Percentiles rank a stretch among this genome's conserved stretches.
Conservation (phyloP, 2,888 invertebrate genomes). For the Theretra japonica region DNA sequence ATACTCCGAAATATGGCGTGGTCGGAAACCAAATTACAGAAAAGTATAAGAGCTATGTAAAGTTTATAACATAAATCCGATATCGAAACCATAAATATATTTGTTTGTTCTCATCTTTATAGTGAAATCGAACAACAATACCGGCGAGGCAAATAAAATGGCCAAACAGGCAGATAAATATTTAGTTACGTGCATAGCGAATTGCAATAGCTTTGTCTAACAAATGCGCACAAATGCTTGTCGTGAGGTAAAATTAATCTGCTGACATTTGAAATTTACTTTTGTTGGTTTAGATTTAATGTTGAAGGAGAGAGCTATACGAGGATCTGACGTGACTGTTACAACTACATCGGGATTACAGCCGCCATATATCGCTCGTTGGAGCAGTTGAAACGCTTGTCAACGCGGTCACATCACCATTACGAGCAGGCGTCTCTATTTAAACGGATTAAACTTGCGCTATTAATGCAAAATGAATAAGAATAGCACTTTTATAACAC, state of each 20-base stretch:
- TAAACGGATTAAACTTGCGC: conserved; percentile 67
- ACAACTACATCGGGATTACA: conserved; percentile 67
- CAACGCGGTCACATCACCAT: conserved; percentile 69
- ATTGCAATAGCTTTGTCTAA: conserved; percentile 44
- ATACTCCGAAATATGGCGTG: too few relatives aligned
- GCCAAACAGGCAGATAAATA: conserved; percentile 3
- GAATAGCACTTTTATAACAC: neutral
- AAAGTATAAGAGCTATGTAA: neutral
- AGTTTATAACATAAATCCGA: neutral
- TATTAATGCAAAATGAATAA: conserved; percentile 49
- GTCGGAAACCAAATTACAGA: neutral
- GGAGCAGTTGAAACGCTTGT: conserved; percentile 71
- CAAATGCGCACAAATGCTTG: conserved; percentile 47
- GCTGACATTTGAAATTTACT: conserved; percentile 72
- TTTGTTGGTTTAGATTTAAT: conserved; percentile 67
- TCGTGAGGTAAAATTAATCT: conserved; percentile 61
- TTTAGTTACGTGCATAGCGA: conserved; percentile 40
- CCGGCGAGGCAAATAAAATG: neutral
- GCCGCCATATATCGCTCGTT: conserved; percentile 69
- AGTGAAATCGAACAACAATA: neutral
- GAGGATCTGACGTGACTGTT: conserved; percentile 67
- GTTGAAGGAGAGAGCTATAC: conserved; percentile 54
- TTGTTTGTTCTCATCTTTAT: neutral
- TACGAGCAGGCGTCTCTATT: conserved; percentile 67
- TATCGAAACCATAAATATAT: neutral